phyloP scores from a whole-genome alignment of 2,113 vertebrate genomes.

The Melanocharis versteri region DNA sequence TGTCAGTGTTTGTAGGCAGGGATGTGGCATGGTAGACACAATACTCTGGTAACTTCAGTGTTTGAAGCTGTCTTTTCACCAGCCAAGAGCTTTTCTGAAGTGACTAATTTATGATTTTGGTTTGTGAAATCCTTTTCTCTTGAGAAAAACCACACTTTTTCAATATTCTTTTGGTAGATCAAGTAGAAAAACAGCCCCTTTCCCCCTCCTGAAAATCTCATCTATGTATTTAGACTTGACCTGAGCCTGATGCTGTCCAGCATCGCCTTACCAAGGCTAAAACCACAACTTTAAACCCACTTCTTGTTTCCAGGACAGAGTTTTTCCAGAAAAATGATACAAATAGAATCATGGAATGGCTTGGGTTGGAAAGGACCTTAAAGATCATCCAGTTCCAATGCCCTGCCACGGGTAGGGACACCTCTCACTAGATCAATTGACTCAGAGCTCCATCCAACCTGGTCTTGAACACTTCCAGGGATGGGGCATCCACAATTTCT shows the following conservation, averaged over 20 bases:
- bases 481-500: neutral
- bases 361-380: neutral
- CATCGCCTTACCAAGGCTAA: neutral
- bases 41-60: neutral
- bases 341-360: neutral
- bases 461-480: neutral
- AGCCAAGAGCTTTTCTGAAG: neutral
- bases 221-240: neutral
- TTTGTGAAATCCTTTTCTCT: neutral
- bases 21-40: neutral
- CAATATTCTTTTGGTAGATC: neutral
- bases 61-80: neutral
- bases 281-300: neutral
- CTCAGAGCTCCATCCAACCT: neutral
- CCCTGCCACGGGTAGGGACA: fast-evolving
- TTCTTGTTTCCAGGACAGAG: neutral
- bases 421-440: neutral
- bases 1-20: neutral
- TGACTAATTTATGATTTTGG: neutral
- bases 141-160: neutral
- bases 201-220: neutral
- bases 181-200: neutral
- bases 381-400: neutral
- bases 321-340: neutral
- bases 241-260: neutral